Conservation (phyloP, 2,888 invertebrate genomes). For the Campaea margaritaria region DNA sequence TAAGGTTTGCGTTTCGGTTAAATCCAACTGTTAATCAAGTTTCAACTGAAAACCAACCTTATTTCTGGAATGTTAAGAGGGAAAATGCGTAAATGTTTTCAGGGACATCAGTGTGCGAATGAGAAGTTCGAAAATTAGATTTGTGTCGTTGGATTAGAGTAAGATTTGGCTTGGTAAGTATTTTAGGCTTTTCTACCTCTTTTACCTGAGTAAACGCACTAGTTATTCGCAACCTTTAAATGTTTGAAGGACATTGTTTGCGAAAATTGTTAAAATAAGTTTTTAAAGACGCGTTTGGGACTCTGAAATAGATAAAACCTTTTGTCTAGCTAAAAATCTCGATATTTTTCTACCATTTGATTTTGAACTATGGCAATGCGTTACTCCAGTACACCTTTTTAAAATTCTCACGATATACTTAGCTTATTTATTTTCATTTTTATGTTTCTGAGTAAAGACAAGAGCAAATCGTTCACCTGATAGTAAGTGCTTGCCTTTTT, state of each 20-base stretch:
- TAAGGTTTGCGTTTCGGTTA: conserved; percentile 5
- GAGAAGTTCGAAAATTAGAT: background rate
- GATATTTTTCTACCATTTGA: too few species aligned
- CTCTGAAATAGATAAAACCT: too few species aligned
- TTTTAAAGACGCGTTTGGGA: background rate
- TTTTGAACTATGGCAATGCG: too few species aligned
- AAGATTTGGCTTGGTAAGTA: conserved; percentile 4
- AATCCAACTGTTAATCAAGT: background rate
- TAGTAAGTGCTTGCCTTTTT: too few species aligned
- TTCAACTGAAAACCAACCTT: conserved; percentile 1
- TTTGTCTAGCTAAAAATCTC: too few species aligned
- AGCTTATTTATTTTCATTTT: too few species aligned
- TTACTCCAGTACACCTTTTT: too few species aligned
- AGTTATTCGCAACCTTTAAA: conserved; percentile 10
- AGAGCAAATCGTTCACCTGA: too few species aligned
- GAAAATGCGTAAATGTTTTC: background rate
- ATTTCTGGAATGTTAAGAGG: background rate
- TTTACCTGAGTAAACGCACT: conserved; percentile 19
- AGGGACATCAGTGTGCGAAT: background rate
- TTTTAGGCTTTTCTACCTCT: background rate
- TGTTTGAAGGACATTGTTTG: conserved; percentile 8
- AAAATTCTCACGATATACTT: too few species aligned
- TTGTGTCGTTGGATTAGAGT: background rate
- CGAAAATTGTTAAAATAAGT: background rate
- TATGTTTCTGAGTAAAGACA: too few species aligned